Base-by-base conservation (phyloP, 2,113 vertebrate species). In the Ptyas mucosa region DNA sequence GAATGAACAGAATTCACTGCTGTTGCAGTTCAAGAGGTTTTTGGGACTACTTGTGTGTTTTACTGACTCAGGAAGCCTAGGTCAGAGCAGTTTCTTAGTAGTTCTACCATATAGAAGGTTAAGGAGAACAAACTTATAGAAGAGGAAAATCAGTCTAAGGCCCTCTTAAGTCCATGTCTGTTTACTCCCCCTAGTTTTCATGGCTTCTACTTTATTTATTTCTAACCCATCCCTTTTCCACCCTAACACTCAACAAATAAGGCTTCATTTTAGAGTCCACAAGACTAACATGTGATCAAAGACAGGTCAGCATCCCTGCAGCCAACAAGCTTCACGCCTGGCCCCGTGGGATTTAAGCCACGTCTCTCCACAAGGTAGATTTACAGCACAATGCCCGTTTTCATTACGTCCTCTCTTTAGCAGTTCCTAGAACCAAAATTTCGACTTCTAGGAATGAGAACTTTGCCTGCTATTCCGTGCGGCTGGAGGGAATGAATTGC, bases 401-500 rank as follows among this genome's bases (percentile, higher is more conserved):
- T 81, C 51, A 24, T 89, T 61, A 94, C 94, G 91, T 89, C 75
- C 43, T 91, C 85, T 93, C 94, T 92, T 95, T 90, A 91, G 87
- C 95, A 20, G 0, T n/a, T 69, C 90, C 95, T 86, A 89, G 93
- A 95, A 92, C 86, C 52, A 92, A 95, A 93, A 94, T 94, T 93
- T 64, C 94, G 91, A 93, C 69, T 92, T 90, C 91, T 93, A 95
- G 96, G 93, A 96, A 94, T 93, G 90, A 90, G 92, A 95, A 49
- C 86, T 95, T 94, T 94, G 93, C 90, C 94, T 90, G 20, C 90
- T 94, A 24, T 92, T 0, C 95, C 51, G 93, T 85, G 86, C 92
- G 92, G 87, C 93, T 91, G 95, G 95, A 96, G 95, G 95, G 96
- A 97, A 97, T 96, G 94, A 95, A 96, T 95, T 90, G 91, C 94